Conservation (phyloP, 2,113 vertebrate species). For the Callopanchax toddi region DNA sequence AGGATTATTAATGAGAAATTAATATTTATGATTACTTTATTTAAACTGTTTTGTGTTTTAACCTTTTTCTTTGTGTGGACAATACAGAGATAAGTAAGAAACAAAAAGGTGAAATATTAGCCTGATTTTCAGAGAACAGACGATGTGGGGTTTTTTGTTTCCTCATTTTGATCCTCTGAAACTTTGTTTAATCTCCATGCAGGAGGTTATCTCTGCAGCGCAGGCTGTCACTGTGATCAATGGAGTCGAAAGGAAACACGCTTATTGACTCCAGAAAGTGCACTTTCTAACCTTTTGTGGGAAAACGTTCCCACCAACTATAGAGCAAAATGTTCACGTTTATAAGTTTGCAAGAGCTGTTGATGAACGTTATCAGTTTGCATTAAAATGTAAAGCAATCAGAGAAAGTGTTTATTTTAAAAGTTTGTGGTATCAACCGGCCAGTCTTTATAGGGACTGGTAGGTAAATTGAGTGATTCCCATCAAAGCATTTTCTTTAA, state of each 20-base stretch:
- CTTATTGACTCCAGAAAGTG: neutral
- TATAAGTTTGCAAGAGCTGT: too few relatives aligned
- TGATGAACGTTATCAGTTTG: neutral
- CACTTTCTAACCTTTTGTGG: neutral
- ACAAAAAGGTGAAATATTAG: neutral
- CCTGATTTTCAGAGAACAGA: neutral
- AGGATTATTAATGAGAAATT: too few relatives aligned
- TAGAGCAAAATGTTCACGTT: too few relatives aligned
- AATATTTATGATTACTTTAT: too few relatives aligned
- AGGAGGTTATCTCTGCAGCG: neutral
- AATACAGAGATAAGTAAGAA: too few relatives aligned
- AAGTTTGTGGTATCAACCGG: too few relatives aligned
- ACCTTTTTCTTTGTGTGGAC: too few relatives aligned
- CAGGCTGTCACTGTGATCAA: neutral
- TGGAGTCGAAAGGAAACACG: neutral
- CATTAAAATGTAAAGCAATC: neutral
- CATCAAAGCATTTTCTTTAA: too few relatives aligned
- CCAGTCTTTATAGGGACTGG: too few relatives aligned
- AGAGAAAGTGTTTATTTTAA: neutral
- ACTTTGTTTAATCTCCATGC: neutral
- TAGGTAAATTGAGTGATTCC: too few relatives aligned
- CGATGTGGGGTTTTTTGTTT: neutral
- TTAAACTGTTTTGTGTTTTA: too few relatives aligned
- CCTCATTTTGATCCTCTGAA: neutral
- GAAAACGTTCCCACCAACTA: neutral